Evolutionary conservation across 2,888 invertebrate genomes (phyloP).

Genomic region (Chrysolina americana): DNA sequence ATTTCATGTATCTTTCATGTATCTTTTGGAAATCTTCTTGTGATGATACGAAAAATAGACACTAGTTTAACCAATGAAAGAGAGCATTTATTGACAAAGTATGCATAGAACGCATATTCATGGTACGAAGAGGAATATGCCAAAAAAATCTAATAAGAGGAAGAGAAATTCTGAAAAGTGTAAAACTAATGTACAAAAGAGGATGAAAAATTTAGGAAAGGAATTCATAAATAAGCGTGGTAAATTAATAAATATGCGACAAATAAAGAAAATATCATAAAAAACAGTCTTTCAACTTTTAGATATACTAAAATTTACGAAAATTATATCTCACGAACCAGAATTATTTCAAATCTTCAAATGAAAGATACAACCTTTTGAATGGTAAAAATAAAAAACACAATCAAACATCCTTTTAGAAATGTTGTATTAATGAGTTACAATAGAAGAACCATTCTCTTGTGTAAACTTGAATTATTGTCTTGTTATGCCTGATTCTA

Average conservation of each 20-base stretch:
- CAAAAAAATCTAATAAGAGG: slow-evolving; percentile 14
- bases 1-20: no score
- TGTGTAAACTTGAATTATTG: no score
- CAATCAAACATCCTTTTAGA: slow-evolving; percentile 6
- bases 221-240: slow-evolving; percentile 23
- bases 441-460: no score
- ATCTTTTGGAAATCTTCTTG: no score
- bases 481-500: no score
- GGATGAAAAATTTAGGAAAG: slow-evolving; percentile 22
- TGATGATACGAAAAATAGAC: no score
- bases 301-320: slow-evolving; percentile 9
- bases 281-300: slow-evolving; percentile 10
- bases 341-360: slow-evolving; percentile 11
- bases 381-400: not conserved
- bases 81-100: no score
- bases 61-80: no score
- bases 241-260: slow-evolving; percentile 22
- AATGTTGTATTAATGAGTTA: slow-evolving; percentile 12
- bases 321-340: no score
- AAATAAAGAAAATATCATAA: slow-evolving; percentile 19
- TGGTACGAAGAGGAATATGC: slow-evolving; percentile 13
- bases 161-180: slow-evolving; percentile 10
- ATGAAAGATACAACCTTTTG: slow-evolving; percentile 8
- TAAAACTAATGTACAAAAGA: slow-evolving; percentile 22
- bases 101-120: no score